A percentile compares a stretch with the other conserved stretches of the same genome.
Conservation (phyloP, 2,888 invertebrate species). For the Drosophila histrio region DNA sequence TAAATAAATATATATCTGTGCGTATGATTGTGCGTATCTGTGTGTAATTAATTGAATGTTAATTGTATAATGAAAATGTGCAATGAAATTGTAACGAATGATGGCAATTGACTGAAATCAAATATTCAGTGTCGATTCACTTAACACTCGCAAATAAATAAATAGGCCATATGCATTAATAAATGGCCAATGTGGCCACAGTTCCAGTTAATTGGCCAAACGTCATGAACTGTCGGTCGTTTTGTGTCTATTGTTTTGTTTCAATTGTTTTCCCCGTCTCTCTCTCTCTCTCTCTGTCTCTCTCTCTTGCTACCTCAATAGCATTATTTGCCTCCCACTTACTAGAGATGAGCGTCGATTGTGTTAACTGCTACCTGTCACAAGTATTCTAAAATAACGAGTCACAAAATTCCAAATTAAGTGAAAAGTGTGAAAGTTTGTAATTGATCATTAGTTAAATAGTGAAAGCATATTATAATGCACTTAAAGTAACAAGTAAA, state of each 20-base stretch:
- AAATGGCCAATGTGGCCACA: slow-evolving; percentile 31
- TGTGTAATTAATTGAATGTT: slow-evolving; percentile 46
- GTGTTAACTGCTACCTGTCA: background rate
- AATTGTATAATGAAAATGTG: slow-evolving; percentile 43
- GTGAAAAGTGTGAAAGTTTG: too few species aligned
- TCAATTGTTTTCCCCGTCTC: background rate
- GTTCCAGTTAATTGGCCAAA: slow-evolving; percentile 12
- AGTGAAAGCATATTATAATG: too few species aligned
- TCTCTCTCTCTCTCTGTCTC: background rate
- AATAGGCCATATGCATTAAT: slow-evolving; percentile 35
- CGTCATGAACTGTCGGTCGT: background rate
- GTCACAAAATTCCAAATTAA: background rate
- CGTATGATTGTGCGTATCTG: slow-evolving; percentile 3
- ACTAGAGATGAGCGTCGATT: background rate
- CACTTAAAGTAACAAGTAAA: background rate
- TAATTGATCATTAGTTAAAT: too few species aligned
- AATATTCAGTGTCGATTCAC: slow-evolving; percentile 57
- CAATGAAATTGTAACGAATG: slow-evolving; percentile 46
- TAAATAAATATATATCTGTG: background rate
- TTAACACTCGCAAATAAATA: slow-evolving; percentile 45
- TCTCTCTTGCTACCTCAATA: too few species aligned
- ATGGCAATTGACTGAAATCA: slow-evolving; percentile 43
- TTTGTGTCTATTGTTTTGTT: slow-evolving; percentile 7
- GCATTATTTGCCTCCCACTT: background rate
- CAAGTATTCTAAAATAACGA: background rate